A percentile compares a stretch with the other conserved stretches of the same genome.
phyloP scores from a whole-genome alignment of 2,888 invertebrate species.

The Zele albiditarsus region DNA sequence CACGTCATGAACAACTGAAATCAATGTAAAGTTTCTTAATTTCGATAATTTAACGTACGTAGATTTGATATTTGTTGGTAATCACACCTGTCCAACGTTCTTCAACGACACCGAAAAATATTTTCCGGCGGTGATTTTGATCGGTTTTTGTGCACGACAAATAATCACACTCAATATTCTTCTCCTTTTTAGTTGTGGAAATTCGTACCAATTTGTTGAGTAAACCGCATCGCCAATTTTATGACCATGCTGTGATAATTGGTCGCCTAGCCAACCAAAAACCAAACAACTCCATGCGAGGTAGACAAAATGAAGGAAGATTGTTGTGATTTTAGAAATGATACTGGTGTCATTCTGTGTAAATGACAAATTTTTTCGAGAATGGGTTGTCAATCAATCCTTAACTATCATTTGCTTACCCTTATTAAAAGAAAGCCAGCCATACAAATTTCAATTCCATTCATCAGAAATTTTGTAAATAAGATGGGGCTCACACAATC shows the following conservation, averaged over 20 bases:
- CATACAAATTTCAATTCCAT: neutral
- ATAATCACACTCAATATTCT: constrained; percentile 43
- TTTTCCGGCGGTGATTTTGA: constrained; percentile 50
- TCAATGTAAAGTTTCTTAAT: no score
- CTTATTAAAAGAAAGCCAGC: neutral
- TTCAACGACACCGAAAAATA: neutral
- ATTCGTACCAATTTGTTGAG: constrained; percentile 40
- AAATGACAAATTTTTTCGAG: neutral
- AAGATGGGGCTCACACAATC: neutral
- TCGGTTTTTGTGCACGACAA: constrained; percentile 37
- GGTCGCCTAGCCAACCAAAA: neutral
- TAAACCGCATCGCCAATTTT: neutral
- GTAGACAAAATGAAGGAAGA: neutral
- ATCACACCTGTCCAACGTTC: neutral
- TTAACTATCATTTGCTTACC: neutral
- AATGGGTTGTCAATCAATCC: no score
- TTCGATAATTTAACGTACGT: no score
- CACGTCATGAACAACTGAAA: neutral
- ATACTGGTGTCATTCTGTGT: neutral
- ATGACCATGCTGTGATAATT: neutral
- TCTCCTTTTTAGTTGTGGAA: constrained; percentile 32
- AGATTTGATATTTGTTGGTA: no score
- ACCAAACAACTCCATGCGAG: neutral
- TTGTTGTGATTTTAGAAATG: neutral
- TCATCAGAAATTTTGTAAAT: neutral